phyloP scores from a whole-genome alignment of 2,113 vertebrate genomes.

The Craseonycteris thonglongyai region DNA sequence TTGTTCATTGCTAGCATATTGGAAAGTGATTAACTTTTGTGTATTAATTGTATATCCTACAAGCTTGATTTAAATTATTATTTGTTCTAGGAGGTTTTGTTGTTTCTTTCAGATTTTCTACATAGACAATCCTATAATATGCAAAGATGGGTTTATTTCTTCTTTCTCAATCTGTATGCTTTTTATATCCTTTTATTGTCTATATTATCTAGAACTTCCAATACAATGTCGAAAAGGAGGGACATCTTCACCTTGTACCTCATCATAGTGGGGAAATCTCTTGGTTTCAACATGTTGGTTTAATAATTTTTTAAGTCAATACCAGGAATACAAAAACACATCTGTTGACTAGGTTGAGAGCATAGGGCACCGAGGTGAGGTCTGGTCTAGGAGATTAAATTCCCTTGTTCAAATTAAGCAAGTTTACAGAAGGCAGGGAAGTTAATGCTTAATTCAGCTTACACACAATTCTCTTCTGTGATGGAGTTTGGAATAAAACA shows the following conservation, averaged over 20 bases:
- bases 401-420: neutral
- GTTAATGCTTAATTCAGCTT: neutral
- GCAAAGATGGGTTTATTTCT: neutral
- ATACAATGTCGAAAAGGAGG: neutral
- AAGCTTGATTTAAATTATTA: neutral
- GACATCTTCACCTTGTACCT: neutral
- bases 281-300: neutral
- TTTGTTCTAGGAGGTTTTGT: neutral
- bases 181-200: neutral
- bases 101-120: neutral
- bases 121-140: neutral
- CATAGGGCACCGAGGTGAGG: neutral
- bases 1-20: neutral
- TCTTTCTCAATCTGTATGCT: neutral
- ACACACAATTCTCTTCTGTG: neutral
- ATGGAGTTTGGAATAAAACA: neutral
- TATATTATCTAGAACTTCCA: neutral
- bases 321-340: neutral
- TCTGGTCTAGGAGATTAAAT: neutral
- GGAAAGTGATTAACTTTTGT: neutral
- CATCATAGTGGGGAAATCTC: neutral
- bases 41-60: neutral
- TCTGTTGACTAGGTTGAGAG: neutral
- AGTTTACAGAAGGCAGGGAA: neutral
- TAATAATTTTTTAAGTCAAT: neutral